Evolutionary conservation across 2,113 vertebrate species (phyloP).

Genomic region (Sarotherodon lohbergeri): DNA sequence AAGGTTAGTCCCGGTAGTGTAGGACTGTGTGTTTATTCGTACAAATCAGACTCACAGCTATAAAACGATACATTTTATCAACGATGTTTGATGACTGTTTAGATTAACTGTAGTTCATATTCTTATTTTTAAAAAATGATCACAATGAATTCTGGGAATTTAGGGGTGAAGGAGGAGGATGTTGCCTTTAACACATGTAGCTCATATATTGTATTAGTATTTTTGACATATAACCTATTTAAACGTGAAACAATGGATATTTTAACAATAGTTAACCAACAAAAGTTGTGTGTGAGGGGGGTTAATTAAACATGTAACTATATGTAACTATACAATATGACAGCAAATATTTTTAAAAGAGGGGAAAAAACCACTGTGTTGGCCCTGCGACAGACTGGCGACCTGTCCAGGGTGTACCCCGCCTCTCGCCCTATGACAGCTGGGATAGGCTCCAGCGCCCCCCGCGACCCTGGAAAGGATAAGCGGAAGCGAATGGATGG

Average conservation of each 20-base stretch:
- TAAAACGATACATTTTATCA: neutral
- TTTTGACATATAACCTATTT: neutral
- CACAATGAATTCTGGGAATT: neutral
- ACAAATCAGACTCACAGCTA: neutral
- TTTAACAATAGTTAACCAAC: neutral
- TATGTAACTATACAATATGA: neutral
- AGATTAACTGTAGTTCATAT: neutral
- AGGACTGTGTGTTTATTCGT: neutral
- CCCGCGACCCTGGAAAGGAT: too few species aligned
- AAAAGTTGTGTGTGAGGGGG: neutral
- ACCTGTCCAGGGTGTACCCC: too few species aligned
- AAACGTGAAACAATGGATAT: neutral
- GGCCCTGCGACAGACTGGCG: too few species aligned
- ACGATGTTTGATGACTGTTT: neutral
- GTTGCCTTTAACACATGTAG: neutral
- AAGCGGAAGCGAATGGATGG: too few species aligned
- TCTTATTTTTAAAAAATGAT: neutral
- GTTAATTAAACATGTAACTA: neutral
- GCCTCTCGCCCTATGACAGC: too few species aligned
- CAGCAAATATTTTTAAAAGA: neutral
- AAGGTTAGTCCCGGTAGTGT: slow-evolving; percentile 2
- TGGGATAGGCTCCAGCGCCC: too few species aligned
- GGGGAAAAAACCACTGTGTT: neutral
- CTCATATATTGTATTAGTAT: neutral
- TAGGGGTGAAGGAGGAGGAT: neutral